A percentile compares a stretch with the other conserved stretches of the same genome.
These are phyloP conservation scores for Amblyteles armatorius DNA, from an alignment of 2,888 invertebrate species.

Conservation along the genomic window DNA sequence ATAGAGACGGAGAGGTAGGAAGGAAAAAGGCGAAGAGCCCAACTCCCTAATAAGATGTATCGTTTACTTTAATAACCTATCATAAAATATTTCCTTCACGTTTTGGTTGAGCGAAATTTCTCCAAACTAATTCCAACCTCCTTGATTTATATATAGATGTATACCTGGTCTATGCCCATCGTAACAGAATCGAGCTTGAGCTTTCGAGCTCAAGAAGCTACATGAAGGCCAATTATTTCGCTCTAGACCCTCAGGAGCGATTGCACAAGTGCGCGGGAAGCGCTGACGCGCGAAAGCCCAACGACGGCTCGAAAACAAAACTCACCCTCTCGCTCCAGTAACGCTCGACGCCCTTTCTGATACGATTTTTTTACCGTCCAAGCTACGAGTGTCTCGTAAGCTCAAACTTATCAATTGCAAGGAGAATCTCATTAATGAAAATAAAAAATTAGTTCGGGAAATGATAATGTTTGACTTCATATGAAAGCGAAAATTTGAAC, in stretches of 20 bases:
- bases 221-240: slow-evolving; percentile 61
- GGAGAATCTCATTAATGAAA: background rate
- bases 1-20: slow-evolving; percentile 58
- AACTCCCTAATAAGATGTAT: slow-evolving; percentile 78
- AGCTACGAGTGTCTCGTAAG: background rate
- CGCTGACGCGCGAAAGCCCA: slow-evolving; percentile 59
- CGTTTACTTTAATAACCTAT: slow-evolving; percentile 84
- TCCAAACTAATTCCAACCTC: slow-evolving; percentile 4
- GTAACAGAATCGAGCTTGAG: slow-evolving; percentile 22
- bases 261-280: slow-evolving; percentile 45
- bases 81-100: slow-evolving; percentile 74
- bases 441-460: background rate
- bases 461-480: background rate
- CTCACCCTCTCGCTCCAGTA: background rate
- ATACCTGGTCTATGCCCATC: background rate
- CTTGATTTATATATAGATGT: slow-evolving; percentile 15
- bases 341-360: slow-evolving; percentile 24
- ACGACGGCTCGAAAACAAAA: slow-evolving; percentile 54
- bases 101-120: slow-evolving; percentile 38
- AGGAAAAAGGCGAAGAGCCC: slow-evolving; percentile 55
- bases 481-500: background rate
- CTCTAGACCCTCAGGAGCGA: slow-evolving; percentile 12
- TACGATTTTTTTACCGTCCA: background rate
- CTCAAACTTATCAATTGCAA: slow-evolving; percentile 3
- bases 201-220: slow-evolving; percentile 40